phyloP scores from a whole-genome alignment of 2,888 invertebrate genomes.

The Platycheirus rosarum region DNA sequence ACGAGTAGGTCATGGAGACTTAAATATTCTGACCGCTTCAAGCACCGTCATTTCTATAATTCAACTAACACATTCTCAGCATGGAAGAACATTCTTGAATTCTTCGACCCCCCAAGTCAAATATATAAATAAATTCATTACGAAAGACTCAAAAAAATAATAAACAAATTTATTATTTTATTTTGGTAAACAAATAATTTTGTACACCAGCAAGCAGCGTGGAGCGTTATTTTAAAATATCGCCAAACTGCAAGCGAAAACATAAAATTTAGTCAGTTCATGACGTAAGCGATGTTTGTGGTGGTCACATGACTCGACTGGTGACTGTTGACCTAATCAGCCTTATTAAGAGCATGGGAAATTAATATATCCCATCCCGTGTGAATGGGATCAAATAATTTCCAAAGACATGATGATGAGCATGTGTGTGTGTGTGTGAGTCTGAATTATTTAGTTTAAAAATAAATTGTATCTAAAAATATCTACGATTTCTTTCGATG shows the following conservation, averaged over 20 bases:
- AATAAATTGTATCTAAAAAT: slow-evolving; percentile 63
- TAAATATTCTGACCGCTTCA: background rate
- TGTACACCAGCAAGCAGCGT: background rate
- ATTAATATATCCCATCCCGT: slow-evolving; percentile 14
- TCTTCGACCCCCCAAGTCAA: slow-evolving; percentile 6
- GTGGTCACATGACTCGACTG: slow-evolving; percentile 19
- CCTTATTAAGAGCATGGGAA: slow-evolving; percentile 30
- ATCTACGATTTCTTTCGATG: slow-evolving; percentile 11
- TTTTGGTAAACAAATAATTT: slow-evolving; percentile 24
- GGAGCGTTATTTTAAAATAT: slow-evolving; percentile 17
- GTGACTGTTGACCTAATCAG: slow-evolving; percentile 28
- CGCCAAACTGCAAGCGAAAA: slow-evolving; percentile 20
- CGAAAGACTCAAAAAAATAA: slow-evolving; percentile 8
- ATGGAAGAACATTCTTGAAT: background rate
- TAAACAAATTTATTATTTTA: background rate
- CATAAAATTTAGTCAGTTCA: background rate
- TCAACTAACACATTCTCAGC: background rate
- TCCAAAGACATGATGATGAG: slow-evolving; percentile 1
- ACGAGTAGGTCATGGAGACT: slow-evolving; percentile 11
- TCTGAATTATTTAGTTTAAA: slow-evolving; percentile 24
- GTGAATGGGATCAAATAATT: slow-evolving; percentile 30
- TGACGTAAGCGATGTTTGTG: slow-evolving; percentile 10
- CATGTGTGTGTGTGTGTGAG: background rate
- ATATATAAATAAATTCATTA: slow-evolving; percentile 22
- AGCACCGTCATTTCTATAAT: background rate